phyloP scores from a whole-genome alignment of 2,888 invertebrate species.

The Beris chalybata region DNA sequence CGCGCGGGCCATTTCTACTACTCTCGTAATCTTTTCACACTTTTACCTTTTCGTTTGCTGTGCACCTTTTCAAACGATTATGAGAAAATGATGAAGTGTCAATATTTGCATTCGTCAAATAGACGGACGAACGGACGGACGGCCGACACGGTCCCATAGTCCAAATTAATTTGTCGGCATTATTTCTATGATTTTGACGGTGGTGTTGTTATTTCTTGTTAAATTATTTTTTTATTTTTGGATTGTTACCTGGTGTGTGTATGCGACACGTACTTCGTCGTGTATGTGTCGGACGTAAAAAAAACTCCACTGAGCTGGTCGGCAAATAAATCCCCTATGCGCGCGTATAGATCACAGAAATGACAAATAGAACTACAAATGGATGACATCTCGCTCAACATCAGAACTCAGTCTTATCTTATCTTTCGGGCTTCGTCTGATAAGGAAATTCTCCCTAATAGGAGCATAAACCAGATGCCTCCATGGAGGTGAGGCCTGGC shows the following conservation, averaged over 20 bases:
- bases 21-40: constrained; percentile 22
- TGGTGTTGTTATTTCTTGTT: constrained; percentile 23
- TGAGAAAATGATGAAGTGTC: constrained; percentile 40
- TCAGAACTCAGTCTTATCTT: constrained; percentile 34
- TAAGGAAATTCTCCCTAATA: constrained; percentile 38
- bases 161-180: constrained; percentile 31
- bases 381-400: constrained; percentile 34
- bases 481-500: constrained; percentile 15
- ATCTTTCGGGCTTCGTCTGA: constrained; percentile 31
- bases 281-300: too few species aligned
- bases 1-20: constrained; percentile 24
- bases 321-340: constrained; percentile 12
- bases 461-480: constrained; percentile 21
- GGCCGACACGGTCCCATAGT: constrained; percentile 23
- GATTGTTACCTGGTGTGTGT: constrained; percentile 17
- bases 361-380: constrained; percentile 15
- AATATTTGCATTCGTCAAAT: constrained; percentile 37
- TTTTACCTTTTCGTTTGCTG: constrained; percentile 24
- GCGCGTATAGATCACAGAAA: background rate
- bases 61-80: constrained; percentile 34
- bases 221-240: constrained; percentile 10
- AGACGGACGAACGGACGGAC: constrained; percentile 25
- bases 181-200: constrained; percentile 5
- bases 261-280: too few species aligned
- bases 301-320: constrained; percentile 18